Percentiles rank a stretch among this genome's conserved stretches.
phyloP scores from a whole-genome alignment of 2,888 invertebrate genomes.

The Himalopsyche anomala region DNA sequence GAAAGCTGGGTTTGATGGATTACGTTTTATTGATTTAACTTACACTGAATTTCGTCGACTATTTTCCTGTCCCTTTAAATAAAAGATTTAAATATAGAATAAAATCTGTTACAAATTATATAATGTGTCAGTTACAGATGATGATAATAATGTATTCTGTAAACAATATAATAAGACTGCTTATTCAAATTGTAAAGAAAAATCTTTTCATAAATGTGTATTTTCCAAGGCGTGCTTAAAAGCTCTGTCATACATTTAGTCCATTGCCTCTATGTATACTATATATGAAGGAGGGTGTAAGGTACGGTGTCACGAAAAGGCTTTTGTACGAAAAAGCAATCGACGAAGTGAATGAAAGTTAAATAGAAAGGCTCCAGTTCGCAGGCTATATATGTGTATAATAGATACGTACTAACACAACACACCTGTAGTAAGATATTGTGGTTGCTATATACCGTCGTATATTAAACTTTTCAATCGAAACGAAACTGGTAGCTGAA shows the following conservation, averaged over 20 bases:
- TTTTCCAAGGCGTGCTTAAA: slow-evolving; percentile 6
- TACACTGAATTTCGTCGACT: too few relatives aligned
- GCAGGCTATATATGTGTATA: not conserved
- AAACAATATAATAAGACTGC: too few relatives aligned
- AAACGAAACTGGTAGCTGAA: too few relatives aligned
- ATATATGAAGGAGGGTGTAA: not conserved
- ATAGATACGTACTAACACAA: not conserved
- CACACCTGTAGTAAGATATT: not conserved
- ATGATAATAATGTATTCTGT: too few relatives aligned
- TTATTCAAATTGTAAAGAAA: too few relatives aligned
- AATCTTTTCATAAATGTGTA: not conserved
- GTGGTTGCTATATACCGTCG: not conserved
- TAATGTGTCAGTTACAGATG: too few relatives aligned
- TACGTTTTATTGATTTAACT: too few relatives aligned
- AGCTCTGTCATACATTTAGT: not conserved
- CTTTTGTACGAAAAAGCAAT: slow-evolving; percentile 31
- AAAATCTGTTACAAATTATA: too few relatives aligned
- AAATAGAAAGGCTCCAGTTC: not conserved
- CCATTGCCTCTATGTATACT: not conserved
- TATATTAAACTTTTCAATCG: too few relatives aligned
- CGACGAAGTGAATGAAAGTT: slow-evolving; percentile 30
- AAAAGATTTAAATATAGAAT: too few relatives aligned
- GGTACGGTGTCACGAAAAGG: slow-evolving; percentile 10
- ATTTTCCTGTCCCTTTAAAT: too few relatives aligned
- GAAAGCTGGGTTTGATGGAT: too few relatives aligned